These are phyloP conservation scores for Nematolebias whitei DNA, from an alignment of 2,113 vertebrate species.

Conservation along the genomic window DNA sequence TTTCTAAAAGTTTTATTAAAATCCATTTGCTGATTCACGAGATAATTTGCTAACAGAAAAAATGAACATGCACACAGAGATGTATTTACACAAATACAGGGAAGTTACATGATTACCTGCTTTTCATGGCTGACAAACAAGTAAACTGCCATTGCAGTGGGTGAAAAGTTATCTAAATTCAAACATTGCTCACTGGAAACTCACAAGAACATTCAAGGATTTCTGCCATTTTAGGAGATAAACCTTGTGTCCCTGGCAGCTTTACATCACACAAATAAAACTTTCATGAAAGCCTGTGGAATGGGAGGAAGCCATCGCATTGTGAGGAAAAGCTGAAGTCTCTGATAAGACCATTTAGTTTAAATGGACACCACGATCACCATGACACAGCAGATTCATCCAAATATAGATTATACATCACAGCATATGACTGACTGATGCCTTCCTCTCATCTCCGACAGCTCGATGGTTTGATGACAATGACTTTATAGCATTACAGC, in stretches of 20 bases:
- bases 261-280: background rate
- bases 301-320: conserved; percentile 3
- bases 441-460: conserved; percentile 21
- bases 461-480: conserved; percentile 15
- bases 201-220: no score
- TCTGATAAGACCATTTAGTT: conserved; percentile 21
- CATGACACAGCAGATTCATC: conserved; percentile 6
- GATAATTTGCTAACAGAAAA: no score
- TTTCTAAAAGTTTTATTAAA: no score
- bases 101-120: no score
- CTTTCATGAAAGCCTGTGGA: conserved; percentile 9
- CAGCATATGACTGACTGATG: conserved; percentile 39
- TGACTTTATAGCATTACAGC: conserved; percentile 9
- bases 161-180: no score
- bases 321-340: background rate
- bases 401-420: background rate
- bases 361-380: conserved; percentile 9
- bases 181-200: no score
- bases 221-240: no score
- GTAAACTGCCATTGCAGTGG: no score
- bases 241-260: conserved; percentile 1
- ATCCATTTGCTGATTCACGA: no score
- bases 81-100: no score
- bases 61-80: no score
- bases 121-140: no score